Conservation (phyloP, 1,140 invertebrate species). For the Sinella curviseta region DNA sequence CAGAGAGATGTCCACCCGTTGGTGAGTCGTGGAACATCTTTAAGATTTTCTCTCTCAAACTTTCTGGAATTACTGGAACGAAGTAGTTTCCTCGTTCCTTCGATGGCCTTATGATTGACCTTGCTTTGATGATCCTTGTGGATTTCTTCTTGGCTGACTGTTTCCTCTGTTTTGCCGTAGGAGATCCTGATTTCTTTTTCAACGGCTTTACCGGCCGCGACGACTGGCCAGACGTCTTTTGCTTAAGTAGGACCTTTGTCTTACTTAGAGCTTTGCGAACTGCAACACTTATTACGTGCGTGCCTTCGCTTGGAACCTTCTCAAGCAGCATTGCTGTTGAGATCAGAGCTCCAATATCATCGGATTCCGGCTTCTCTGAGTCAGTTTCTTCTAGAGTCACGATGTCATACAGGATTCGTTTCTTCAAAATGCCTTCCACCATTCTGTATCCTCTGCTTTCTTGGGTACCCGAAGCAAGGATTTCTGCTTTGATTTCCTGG, state of each 20-base stretch:
- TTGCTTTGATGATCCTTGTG: neutral
- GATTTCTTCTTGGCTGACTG: too few relatives aligned
- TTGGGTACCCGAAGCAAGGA: neutral
- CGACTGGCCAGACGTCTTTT: too few relatives aligned
- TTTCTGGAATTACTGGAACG: constrained; percentile 31
- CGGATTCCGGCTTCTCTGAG: neutral
- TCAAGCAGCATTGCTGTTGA: neutral
- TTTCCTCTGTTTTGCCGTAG: too few relatives aligned
- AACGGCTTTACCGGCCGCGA: neutral
- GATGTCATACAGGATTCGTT: neutral
- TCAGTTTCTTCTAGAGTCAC: neutral
- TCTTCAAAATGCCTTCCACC: neutral
- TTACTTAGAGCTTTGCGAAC: neutral
- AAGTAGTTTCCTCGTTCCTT: neutral
- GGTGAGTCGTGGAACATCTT: constrained; percentile 37
- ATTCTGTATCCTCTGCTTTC: neutral
- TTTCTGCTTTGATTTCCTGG: neutral
- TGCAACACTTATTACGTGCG: neutral
- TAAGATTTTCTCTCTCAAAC: constrained; percentile 10
- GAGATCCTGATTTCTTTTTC: too few relatives aligned
- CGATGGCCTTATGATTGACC: too few relatives aligned
- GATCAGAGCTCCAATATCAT: neutral
- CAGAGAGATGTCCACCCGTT: constrained; percentile 34
- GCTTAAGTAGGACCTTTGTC: neutral
- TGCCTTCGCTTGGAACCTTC: neutral